Conservation (phyloP, 2,113 vertebrate genomes). For the Podarcis cretensis region DNA sequence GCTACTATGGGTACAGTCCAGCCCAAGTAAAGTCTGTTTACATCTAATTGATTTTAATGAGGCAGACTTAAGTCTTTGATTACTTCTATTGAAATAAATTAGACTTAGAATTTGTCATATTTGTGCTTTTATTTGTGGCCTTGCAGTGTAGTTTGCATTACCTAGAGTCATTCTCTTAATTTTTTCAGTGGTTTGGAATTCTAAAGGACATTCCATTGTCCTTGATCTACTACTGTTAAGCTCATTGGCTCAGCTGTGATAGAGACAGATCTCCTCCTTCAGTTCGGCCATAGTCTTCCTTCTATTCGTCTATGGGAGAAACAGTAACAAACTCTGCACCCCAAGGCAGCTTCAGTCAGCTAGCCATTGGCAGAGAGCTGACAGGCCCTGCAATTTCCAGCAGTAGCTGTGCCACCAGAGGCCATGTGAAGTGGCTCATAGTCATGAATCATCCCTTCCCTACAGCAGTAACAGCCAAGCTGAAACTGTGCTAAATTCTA, state of each 20-base stretch:
- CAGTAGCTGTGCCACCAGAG: background rate
- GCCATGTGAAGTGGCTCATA: background rate
- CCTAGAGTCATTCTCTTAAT: background rate
- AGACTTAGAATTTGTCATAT: background rate
- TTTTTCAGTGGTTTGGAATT: background rate
- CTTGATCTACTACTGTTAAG: background rate
- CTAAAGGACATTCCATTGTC: constrained; percentile 1
- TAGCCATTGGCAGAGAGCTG: background rate
- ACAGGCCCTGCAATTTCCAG: background rate
- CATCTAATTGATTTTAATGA: background rate
- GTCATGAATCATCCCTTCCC: constrained; percentile 7
- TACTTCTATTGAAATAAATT: background rate
- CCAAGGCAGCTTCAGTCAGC: background rate
- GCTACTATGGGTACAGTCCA: background rate
- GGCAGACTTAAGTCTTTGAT: background rate
- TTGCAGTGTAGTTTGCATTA: background rate
- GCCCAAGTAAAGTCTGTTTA: background rate
- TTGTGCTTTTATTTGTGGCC: background rate
- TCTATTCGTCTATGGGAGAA: background rate
- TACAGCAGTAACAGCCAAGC: background rate
- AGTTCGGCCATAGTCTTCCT: background rate
- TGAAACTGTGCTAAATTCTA: background rate
- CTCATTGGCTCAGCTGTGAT: background rate
- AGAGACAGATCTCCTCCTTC: background rate
- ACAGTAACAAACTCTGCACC: background rate